Conservation (phyloP, 2,888 invertebrate genomes). For the Thysanoteuthis rhombus region DNA sequence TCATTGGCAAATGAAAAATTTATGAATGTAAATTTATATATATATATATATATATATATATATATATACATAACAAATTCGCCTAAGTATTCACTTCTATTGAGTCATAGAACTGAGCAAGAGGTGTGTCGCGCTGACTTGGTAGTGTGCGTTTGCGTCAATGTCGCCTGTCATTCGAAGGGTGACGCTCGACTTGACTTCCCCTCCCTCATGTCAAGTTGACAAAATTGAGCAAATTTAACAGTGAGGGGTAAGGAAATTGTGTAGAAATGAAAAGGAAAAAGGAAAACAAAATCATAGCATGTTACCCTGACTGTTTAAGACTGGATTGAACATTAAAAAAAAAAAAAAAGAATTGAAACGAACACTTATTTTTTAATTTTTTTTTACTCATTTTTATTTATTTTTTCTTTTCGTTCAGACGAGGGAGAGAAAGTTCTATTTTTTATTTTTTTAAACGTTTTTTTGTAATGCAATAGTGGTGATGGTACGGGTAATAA, state of each 20-base stretch:
- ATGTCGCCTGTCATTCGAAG: neutral
- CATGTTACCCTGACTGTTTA: neutral
- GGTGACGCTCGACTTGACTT: neutral
- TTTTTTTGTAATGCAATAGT: neutral
- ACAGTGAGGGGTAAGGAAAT: neutral
- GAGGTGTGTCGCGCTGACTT: neutral
- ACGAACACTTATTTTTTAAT: neutral
- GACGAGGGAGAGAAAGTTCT: too few species aligned
- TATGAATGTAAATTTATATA: too few species aligned
- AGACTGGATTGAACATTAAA: neutral
- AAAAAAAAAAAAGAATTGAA: neutral
- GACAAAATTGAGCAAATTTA: neutral
- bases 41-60: neutral
- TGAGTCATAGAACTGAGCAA: neutral
- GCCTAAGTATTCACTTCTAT: too few species aligned
- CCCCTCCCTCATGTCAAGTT: neutral
- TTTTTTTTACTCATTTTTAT: neutral
- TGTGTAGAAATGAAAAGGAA: neutral
- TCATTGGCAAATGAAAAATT: too few species aligned
- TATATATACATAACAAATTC: neutral
- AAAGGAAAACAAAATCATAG: neutral
- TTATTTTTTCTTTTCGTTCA: neutral
- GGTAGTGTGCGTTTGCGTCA: neutral
- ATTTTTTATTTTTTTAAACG: too few species aligned
- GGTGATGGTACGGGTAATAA: neutral